Percentiles rank a stretch among this genome's conserved stretches.
Evolutionary conservation across 2,113 vertebrate genomes (phyloP).

Genomic region (Trichechus manatus): DNA sequence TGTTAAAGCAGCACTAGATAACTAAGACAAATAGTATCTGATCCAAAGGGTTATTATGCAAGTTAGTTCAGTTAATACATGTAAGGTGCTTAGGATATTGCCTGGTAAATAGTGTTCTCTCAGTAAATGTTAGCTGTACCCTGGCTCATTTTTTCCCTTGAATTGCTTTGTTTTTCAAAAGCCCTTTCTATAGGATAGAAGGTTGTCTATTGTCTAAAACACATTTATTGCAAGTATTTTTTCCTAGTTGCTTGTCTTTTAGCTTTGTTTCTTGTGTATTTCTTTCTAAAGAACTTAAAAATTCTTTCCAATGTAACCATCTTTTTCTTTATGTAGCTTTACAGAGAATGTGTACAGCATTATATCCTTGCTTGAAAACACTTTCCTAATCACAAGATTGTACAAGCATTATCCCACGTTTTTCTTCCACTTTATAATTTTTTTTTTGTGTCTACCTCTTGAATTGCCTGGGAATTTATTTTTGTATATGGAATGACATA

Average conservation of each 20-base stretch:
- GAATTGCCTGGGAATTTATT: neutral
- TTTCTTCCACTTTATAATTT: neutral
- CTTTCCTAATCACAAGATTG: neutral
- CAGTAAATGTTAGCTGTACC: neutral
- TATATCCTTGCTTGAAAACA: neutral
- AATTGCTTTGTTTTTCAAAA: conserved; percentile 16
- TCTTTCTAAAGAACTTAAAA: conserved; percentile 21
- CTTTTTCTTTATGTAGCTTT: neutral
- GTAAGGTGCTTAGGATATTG: too few species aligned
- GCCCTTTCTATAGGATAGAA: conserved; percentile 2
- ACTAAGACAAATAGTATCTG: too few species aligned
- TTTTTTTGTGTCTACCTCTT: neutral
- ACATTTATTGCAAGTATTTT: conserved; percentile 12
- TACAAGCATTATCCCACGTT: neutral
- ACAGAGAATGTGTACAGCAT: neutral
- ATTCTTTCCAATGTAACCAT: neutral
- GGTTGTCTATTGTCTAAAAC: neutral
- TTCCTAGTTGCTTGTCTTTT: neutral
- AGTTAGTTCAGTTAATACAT: too few species aligned
- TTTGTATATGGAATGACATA: neutral
- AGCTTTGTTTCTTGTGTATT: neutral
- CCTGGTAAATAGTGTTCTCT: neutral
- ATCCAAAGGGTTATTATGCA: too few species aligned
- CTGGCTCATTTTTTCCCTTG: neutral
- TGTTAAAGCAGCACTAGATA: too few species aligned